A percentile compares a stretch with the other conserved stretches of the same genome.
Evolutionary conservation across 2,888 invertebrate species (phyloP).

Genomic region (Parasteatoda lunata): DNA sequence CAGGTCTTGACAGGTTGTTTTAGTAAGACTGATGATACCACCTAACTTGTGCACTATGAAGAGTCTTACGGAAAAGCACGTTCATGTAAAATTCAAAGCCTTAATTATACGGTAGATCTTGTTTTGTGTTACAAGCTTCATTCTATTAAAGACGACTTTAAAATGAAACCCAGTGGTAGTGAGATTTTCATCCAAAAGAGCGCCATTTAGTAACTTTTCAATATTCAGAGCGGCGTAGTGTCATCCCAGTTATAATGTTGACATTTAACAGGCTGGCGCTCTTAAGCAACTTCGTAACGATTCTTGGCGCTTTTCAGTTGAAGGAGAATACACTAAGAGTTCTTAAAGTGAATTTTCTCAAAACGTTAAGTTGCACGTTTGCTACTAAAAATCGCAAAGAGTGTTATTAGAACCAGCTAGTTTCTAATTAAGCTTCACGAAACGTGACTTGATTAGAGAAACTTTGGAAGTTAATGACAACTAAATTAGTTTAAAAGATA

Average conservation of each 20-base stretch:
- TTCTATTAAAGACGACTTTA: neutral
- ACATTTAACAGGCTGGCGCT: slow-evolving; percentile 35
- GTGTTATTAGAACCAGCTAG: slow-evolving; percentile 47
- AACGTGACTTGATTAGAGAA: slow-evolving; percentile 50
- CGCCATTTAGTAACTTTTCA: slow-evolving; percentile 53
- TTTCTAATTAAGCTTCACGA: slow-evolving; percentile 47
- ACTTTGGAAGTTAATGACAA: slow-evolving; percentile 42
- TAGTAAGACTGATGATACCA: neutral
- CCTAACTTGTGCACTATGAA: neutral
- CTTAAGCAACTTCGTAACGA: slow-evolving; percentile 39
- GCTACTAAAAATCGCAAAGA: slow-evolving; percentile 45
- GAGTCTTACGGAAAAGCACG: slow-evolving; percentile 15
- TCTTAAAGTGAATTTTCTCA: slow-evolving; percentile 41
- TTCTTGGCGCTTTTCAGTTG: slow-evolving; percentile 27
- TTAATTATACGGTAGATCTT: slow-evolving; percentile 27
- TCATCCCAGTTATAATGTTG: slow-evolving; percentile 31
- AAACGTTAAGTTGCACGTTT: slow-evolving; percentile 35
- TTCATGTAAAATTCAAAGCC: slow-evolving; percentile 15
- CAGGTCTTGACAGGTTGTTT: neutral
- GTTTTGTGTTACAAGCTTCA: neutral
- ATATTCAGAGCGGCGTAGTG: slow-evolving; percentile 41
- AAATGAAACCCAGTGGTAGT: too few species aligned
- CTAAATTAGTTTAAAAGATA: neutral
- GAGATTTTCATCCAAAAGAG: neutral
- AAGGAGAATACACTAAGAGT: slow-evolving; percentile 43